Conservation (phyloP, 1,140 invertebrate species). For the Lucilia sericata region DNA sequence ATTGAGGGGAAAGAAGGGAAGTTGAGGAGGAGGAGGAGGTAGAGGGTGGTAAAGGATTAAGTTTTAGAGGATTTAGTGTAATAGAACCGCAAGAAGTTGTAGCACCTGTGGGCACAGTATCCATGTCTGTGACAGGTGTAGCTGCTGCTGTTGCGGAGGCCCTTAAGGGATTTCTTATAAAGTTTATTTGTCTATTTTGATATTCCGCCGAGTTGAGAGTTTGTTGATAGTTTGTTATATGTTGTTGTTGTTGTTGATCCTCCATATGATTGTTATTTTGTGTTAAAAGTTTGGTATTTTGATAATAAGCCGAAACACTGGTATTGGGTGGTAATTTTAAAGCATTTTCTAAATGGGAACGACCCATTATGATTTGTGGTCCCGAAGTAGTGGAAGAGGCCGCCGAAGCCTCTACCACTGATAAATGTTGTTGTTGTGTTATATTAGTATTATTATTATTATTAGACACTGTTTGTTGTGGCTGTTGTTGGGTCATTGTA, state of each 20-base stretch:
- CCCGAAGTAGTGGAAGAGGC: constrained; percentile 48
- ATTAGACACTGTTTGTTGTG: background rate
- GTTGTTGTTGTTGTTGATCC: background rate
- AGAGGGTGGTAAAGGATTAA: background rate
- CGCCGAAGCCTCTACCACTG: constrained; percentile 40
- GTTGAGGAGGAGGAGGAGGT: background rate
- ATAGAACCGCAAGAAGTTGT: constrained; percentile 42
- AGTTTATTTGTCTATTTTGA: constrained; percentile 13
- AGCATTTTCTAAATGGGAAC: constrained; percentile 63
- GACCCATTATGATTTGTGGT: constrained; percentile 53
- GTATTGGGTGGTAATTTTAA: constrained; percentile 63
- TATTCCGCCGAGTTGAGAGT: background rate
- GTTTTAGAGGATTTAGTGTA: constrained; percentile 46
- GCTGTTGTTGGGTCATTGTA: background rate
- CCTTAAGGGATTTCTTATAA: background rate
- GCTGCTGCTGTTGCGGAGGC: background rate
- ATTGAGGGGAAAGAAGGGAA: constrained; percentile 46
- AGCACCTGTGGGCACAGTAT: constrained; percentile 62
- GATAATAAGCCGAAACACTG: constrained; percentile 65
- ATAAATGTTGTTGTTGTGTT: background rate
- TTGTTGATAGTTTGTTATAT: background rate
- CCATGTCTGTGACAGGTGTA: constrained; percentile 64
- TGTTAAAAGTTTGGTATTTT: constrained; percentile 59
- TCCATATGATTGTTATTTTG: constrained; percentile 12
- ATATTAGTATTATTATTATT: too few relatives aligned